phyloP scores from a whole-genome alignment of 2,113 vertebrate genomes.

The Glaucomys volans region DNA sequence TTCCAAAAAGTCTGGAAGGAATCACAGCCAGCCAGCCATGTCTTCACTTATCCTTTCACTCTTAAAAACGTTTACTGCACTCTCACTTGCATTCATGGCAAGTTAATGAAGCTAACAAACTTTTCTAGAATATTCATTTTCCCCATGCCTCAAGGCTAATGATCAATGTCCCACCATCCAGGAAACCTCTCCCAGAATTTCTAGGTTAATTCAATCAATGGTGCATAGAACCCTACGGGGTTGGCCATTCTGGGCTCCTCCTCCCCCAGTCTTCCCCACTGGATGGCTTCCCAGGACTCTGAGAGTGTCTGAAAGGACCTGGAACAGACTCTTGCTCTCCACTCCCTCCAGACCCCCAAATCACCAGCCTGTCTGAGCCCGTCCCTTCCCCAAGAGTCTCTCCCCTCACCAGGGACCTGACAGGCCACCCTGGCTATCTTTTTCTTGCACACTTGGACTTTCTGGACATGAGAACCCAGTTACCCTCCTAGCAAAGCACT shows the following conservation, averaged over 20 bases:
- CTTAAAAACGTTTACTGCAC: not conserved
- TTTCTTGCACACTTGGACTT: not conserved
- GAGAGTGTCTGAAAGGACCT: not conserved
- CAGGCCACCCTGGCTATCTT: not conserved
- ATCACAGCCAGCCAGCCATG: not conserved
- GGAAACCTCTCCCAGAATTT: not conserved
- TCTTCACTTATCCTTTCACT: not conserved
- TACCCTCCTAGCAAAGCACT: not conserved
- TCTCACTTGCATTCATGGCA: not conserved
- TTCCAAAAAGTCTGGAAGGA: not conserved
- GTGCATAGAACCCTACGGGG: not conserved
- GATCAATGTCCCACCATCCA: not conserved
- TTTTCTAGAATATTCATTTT: conserved; percentile 16
- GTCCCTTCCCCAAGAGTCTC: not conserved
- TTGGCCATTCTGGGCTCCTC: not conserved
- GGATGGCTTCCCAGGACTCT: not conserved
- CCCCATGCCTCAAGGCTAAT: not conserved
- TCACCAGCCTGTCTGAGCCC: not conserved
- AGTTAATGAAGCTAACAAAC: not conserved
- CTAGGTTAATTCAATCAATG: not conserved
- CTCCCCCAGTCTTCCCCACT: not conserved
- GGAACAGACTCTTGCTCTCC: not conserved
- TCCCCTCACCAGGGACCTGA: not conserved
- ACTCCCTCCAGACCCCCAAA: not conserved
- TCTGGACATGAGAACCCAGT: not conserved